Conservation (phyloP, 2,113 vertebrate species). For the Solea solea region DNA sequence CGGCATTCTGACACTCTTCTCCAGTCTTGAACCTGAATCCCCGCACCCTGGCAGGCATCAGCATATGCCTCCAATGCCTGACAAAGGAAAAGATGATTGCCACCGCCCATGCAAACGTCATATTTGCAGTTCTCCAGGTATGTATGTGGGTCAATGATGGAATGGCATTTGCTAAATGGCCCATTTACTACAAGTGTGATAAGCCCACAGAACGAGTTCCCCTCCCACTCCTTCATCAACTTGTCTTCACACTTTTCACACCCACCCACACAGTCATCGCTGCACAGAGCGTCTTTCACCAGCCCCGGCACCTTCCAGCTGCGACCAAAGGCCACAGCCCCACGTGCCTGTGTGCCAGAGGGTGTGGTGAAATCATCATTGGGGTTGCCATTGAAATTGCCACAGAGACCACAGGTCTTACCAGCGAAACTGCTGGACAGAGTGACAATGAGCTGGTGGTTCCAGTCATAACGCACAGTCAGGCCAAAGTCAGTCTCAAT, state of each 20-base stretch:
- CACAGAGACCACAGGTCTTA: conserved; percentile 80
- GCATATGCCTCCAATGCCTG: conserved; percentile 72
- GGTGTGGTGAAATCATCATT: conserved; percentile 71
- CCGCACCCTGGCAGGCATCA: conserved; percentile 75
- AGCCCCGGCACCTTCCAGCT: conserved; percentile 77
- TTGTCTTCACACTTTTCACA: conserved; percentile 51
- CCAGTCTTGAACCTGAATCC: conserved; percentile 76
- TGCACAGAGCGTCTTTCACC: conserved; percentile 41
- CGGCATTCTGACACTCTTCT: conserved; percentile 74
- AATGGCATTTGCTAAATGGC: conserved; percentile 74
- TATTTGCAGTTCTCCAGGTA: conserved; percentile 77
- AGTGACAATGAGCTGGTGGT: conserved; percentile 67
- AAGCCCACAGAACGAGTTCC: conserved; percentile 64
- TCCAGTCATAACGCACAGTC: conserved; percentile 80
- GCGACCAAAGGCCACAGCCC: conserved; percentile 58
- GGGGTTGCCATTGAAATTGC: conserved; percentile 78
- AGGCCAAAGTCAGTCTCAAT: conserved; percentile 74
- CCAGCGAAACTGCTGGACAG: conserved; percentile 58
- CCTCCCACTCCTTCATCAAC: conserved; percentile 36
- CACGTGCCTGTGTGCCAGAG: conserved; percentile 25
- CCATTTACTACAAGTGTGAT: conserved; percentile 43
- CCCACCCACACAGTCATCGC: conserved; percentile 49
- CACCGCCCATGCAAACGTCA: conserved; percentile 71
- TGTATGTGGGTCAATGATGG: conserved; percentile 61
- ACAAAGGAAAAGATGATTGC: conserved; percentile 68